Conservation (phyloP, 2,113 vertebrate species). For the Leucoraja erinaceus region DNA sequence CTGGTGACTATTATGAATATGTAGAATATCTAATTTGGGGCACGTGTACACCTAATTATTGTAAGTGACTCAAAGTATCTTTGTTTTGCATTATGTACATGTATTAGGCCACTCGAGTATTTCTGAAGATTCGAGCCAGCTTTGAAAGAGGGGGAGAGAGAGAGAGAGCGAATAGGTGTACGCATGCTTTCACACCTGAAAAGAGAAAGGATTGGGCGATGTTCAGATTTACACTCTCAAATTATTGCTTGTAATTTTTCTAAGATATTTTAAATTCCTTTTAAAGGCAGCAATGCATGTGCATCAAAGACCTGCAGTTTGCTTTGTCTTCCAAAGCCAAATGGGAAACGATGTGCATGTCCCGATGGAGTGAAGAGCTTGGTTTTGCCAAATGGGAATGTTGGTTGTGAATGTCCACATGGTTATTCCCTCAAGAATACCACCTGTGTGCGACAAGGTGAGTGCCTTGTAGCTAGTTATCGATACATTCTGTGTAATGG, state of each 20-base stretch:
- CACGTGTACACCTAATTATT: not conserved
- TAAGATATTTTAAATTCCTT: not conserved
- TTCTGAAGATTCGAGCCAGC: not conserved
- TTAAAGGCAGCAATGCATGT: conserved; percentile 77
- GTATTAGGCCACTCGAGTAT: not conserved
- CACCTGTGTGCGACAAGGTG: conserved; percentile 77
- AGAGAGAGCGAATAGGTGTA: not conserved
- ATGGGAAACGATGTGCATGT: conserved; percentile 73
- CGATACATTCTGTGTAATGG: too few species aligned
- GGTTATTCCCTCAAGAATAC: conserved; percentile 71
- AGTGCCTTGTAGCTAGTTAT: conserved; percentile 19
- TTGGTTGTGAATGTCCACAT: conserved; percentile 76
- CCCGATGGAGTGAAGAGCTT: conserved; percentile 70
- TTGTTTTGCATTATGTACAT: not conserved
- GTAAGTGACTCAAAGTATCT: not conserved
- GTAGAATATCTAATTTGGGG: not conserved
- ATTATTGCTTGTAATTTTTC: not conserved
- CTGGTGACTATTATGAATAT: not conserved
- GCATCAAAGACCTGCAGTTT: conserved; percentile 75
- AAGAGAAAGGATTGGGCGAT: not conserved
- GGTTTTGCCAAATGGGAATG: conserved; percentile 64
- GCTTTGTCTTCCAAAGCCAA: conserved; percentile 79
- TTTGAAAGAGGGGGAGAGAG: not conserved
- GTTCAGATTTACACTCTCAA: not conserved
- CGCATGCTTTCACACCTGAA: not conserved